Evolutionary conservation across 2,888 invertebrate species (phyloP).

Genomic region (Aquatica leii): DNA sequence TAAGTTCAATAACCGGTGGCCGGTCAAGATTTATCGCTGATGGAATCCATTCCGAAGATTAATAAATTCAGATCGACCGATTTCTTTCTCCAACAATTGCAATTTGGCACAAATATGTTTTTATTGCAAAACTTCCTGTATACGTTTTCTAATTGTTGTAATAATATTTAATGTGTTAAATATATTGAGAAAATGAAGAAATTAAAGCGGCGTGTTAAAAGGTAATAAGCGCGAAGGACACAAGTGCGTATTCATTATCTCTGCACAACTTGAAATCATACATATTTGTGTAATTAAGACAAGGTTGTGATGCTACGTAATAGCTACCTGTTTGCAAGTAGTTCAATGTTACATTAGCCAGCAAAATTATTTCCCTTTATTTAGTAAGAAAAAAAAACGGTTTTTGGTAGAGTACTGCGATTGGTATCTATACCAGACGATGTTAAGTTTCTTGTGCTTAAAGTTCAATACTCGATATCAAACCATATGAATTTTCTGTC

Average conservation of each 20-base stretch:
- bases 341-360: conserved; percentile 30
- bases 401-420: no score
- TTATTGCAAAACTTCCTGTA: no score
- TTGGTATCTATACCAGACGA: no score
- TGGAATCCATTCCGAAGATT: conserved; percentile 19
- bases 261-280: conserved; percentile 28
- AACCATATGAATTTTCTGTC: no score
- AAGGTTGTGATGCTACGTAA: conserved; percentile 51
- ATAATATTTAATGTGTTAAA: neutral
- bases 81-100: no score
- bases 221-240: conserved; percentile 27
- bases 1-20: conserved; percentile 32
- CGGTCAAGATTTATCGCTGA: conserved; percentile 30
- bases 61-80: conserved; percentile 12
- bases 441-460: no score
- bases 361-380: conserved; percentile 16
- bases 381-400: neutral
- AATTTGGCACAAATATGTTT: no score
- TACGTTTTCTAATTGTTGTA: no score
- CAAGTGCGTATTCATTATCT: conserved; percentile 22
- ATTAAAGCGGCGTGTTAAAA: conserved; percentile 13
- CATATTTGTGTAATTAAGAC: conserved; percentile 51
- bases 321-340: conserved; percentile 38
- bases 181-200: conserved; percentile 4
- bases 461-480: no score